Base-by-base conservation (phyloP, 1,140 invertebrate genomes). In the Panagrolaimus sp. region DNA sequence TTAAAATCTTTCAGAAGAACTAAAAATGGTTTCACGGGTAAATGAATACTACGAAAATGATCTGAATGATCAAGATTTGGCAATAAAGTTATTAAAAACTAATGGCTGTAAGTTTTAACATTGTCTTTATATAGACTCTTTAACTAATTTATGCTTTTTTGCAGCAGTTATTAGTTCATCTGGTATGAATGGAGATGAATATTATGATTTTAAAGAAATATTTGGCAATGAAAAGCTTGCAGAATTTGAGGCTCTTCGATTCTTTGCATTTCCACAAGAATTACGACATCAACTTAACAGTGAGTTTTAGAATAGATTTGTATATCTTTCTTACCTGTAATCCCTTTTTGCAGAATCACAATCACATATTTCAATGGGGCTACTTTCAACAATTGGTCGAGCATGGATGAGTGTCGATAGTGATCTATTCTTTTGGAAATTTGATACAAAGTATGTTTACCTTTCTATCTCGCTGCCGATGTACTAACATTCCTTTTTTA, bases 1-100 rank as follows among this genome's bases (percentile, higher is more conserved):
- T n/a, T n/a, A n/a, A 38, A 38, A 2, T 38, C 7, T 4, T 38
- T 38, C 7, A 38, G 31, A 38, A 4, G 7, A 4, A 2, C 2
- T 7, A 4, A 38, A 38, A 38, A 9, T 43, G 53, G 62, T 63
- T 9, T 61, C 53, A 63, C 66, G 42, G 57, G 66, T 47, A n/a
- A 68, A 61, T 51, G 62, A 62, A 47, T 61, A 68, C 47, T 57
- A 63, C 42, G 66, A 46, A 47, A 68, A 68, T 57, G 43, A 67
- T 43, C 38, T 57, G 23, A 47, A 68, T 44, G 51, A 27, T 20
- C 20, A 25, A 9, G 51, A 57, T 20, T 57, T 57, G n/a, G 13
- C 20, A 25, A 27, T 25, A 14, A 57, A 57, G 20, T 11, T 57
- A 4, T 2, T 57, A 5, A 20, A 57, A 20, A 7, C 2, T 7